Base-by-base conservation (phyloP, 23 tunicate genomes). In the Phallusia fumigata region DNA sequence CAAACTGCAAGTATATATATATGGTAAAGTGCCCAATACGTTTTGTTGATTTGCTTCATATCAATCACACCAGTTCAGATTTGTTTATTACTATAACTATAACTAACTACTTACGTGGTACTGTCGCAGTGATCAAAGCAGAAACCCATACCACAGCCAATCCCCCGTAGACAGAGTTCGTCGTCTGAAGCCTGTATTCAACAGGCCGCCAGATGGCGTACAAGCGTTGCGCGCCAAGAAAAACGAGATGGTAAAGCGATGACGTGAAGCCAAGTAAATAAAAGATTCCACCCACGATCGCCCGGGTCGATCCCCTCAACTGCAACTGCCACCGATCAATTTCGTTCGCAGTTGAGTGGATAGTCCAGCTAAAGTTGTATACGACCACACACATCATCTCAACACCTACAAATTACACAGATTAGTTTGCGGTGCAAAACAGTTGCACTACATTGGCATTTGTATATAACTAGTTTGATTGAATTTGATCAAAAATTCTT, bases 321-420 rank as follows among this genome's bases (percentile, higher is more conserved):
- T 11, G 3, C 15, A 58, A 6, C 16, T 11, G 15, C 2, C 13
- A 6, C 69, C 8, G 69, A 16, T 6, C 15, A 16, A 58, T 5
- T 58, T 58, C 15, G 3, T 58, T 8, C 3, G 69, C 69, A 1
- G 69, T 58, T 11, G 69, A 58, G 11, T 8, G 8, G 69, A 58
- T 22, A 1, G 69, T 58, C 26, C 28, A 21, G 11, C 3, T 6
- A 16, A 58, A 21, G 69, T 58, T 58, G n/a, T n/a, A n/a, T n/a
- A n/a, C n/a, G n/a, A n/a, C n/a, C n/a, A n/a, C 77, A 10, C 24
- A 36, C 10, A 85, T 36, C 6, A 85, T 22, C 33, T 85, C 72
- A 18, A 78, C 10, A 12, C 82, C 88, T 85, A 1, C 64, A 76
- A n/a, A n/a, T n/a, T n/a, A n/a, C n/a, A n/a, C n/a, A n/a, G n/a